phyloP scores from a whole-genome alignment of 2,797 vertebrate species.

The Chelon labrosus region DNA sequence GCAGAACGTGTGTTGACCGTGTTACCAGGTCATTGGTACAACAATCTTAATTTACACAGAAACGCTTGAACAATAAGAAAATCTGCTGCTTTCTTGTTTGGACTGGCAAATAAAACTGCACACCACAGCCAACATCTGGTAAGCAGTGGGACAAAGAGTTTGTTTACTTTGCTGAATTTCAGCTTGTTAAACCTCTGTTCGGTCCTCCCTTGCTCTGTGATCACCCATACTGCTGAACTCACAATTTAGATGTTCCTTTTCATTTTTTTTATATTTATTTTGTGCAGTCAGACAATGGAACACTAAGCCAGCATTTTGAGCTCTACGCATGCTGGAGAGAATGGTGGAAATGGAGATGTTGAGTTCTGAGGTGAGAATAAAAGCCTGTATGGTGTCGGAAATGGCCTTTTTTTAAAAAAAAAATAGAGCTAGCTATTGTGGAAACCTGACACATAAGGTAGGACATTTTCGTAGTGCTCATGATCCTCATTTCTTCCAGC shows the following conservation, averaged over 20 bases:
- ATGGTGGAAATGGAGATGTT: neutral
- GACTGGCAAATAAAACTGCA: neutral
- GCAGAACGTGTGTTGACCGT: neutral
- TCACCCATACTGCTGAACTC: constrained; percentile 1
- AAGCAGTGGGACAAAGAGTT: neutral
- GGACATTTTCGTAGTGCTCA: neutral
- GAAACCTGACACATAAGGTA: neutral
- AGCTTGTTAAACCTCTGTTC: neutral
- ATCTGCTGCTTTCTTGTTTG: neutral
- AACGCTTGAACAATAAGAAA: neutral
- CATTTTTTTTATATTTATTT: neutral
- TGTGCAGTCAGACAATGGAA: neutral
- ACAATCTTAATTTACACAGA: neutral
- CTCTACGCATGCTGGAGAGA: neutral
- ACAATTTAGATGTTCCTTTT: constrained; percentile 1
- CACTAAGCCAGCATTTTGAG: neutral
- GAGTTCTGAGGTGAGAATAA: neutral
- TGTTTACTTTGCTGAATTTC: constrained; percentile 13
- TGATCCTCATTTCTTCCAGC: neutral
- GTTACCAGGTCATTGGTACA: neutral
- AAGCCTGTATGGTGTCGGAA: neutral
- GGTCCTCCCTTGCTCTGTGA: neutral
- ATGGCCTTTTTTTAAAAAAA: neutral
- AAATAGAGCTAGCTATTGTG: neutral
- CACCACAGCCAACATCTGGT: constrained; percentile 2